phyloP scores from a whole-genome alignment of 2,888 invertebrate genomes.

The Strigamia transsilvanica region DNA sequence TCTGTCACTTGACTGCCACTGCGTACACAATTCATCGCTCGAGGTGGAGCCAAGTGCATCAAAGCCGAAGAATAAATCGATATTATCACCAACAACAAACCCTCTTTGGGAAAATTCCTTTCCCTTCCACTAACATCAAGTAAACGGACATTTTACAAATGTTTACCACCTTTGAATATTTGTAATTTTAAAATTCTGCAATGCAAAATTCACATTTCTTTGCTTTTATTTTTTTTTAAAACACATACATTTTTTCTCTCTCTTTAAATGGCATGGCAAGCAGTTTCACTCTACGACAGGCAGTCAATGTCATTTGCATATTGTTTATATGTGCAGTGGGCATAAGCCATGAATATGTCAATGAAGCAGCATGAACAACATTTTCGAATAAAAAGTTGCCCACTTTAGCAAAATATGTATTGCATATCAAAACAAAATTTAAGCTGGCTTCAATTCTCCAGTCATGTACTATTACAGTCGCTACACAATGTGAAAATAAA shows the following conservation, averaged over 20 bases:
- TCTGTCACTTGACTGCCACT: constrained; percentile 15
- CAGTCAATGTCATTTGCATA: constrained; percentile 2
- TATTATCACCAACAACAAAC: constrained; percentile 25
- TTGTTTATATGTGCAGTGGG: constrained; percentile 8
- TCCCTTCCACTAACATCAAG: constrained; percentile 9
- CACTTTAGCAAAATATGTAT: background rate
- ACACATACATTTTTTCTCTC: background rate
- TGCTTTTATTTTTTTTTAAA: too few relatives aligned
- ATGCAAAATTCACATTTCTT: too few relatives aligned
- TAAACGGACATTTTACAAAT: constrained; percentile 16
- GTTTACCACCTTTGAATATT: background rate
- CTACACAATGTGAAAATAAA: background rate
- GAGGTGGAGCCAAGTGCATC: constrained; percentile 5
- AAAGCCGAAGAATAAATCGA: constrained; percentile 30
- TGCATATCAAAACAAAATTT: background rate
- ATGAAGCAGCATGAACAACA: background rate
- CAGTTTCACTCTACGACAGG: background rate
- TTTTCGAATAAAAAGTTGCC: constrained; percentile 8
- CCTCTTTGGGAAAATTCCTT: constrained; percentile 14
- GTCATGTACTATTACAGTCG: too few relatives aligned
- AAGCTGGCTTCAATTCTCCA: background rate
- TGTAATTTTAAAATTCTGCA: too few relatives aligned
- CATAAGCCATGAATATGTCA: constrained; percentile 8
- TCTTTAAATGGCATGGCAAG: background rate
- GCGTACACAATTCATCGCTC: constrained; percentile 21